These are phyloP conservation scores for Gortyna flavago DNA, from an alignment of 2,888 invertebrate genomes.

Conservation along the genomic window DNA sequence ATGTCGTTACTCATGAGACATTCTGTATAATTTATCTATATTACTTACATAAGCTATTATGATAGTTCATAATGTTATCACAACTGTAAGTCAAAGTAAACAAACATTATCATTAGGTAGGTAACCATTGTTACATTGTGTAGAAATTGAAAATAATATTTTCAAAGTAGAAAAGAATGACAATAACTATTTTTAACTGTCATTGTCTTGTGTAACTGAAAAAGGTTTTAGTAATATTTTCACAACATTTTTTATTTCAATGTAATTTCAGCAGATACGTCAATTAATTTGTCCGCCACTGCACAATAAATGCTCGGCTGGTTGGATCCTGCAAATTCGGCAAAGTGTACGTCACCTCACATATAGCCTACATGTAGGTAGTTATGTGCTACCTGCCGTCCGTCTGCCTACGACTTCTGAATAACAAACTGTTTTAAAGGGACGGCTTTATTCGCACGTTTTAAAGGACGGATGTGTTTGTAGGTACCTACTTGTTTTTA, in stretches of 20 bases:
- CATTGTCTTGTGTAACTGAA: neutral
- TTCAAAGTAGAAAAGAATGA: neutral
- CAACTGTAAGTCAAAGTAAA: neutral
- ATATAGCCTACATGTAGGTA: constrained; percentile 40
- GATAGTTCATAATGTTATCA: constrained; percentile 3
- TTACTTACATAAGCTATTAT: neutral
- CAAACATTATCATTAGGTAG: neutral
- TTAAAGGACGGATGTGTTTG: constrained; percentile 57
- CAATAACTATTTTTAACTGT: no score
- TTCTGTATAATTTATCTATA: constrained; percentile 4
- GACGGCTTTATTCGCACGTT: constrained; percentile 64
- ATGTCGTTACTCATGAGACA: neutral
- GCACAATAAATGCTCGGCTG: constrained; percentile 41
- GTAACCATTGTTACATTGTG: neutral
- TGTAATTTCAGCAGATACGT: neutral
- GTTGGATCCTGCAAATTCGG: constrained; percentile 59
- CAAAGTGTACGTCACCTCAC: constrained; percentile 60
- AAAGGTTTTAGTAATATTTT: neutral
- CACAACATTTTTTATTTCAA: neutral
- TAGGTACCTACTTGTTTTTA: constrained; percentile 24
- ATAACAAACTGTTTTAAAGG: constrained; percentile 73
- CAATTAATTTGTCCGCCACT: constrained; percentile 49
- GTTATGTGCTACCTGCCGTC: constrained; percentile 73
- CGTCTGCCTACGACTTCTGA: constrained; percentile 70
- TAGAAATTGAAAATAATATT: neutral